A percentile compares a stretch with the other conserved stretches of the same genome.
These are phyloP conservation scores for Saimiri boliviensis DNA, from an alignment of 2,113 vertebrate species.

Conservation along the genomic window DNA sequence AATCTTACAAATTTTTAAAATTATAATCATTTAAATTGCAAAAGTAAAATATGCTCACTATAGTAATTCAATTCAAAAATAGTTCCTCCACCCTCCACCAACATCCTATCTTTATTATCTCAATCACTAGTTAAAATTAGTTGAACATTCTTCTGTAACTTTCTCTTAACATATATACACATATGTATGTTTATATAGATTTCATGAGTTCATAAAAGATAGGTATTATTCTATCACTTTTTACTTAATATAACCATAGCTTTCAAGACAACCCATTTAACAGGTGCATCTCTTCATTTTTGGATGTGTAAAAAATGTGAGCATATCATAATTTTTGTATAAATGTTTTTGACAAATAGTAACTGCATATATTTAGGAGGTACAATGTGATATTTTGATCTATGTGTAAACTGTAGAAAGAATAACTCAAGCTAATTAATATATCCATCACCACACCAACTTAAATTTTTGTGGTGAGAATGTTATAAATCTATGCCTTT, in stretches of 20 bases:
- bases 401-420: background rate
- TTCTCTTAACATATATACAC: constrained; percentile 36
- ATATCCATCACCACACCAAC: background rate
- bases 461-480: background rate
- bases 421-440: background rate
- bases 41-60: constrained; percentile 43
- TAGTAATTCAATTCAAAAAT: constrained; percentile 43
- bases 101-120: background rate
- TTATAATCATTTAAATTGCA: constrained; percentile 33
- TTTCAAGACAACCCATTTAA: background rate
- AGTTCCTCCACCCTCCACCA: background rate
- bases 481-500: background rate
- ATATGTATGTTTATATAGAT: background rate
- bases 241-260: constrained; percentile 29
- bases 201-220: constrained; percentile 1
- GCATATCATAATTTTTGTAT: background rate
- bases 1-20: background rate
- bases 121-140: constrained; percentile 44
- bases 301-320: background rate
- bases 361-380: background rate
- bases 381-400: background rate
- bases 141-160: background rate
- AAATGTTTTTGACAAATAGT: background rate
- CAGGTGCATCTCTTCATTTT: background rate
- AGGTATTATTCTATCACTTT: constrained; percentile 16